Percentiles rank a stretch among this genome's conserved stretches.
phyloP scores from a whole-genome alignment of 2,797 vertebrate genomes.

The Gymnothorax javanicus region DNA sequence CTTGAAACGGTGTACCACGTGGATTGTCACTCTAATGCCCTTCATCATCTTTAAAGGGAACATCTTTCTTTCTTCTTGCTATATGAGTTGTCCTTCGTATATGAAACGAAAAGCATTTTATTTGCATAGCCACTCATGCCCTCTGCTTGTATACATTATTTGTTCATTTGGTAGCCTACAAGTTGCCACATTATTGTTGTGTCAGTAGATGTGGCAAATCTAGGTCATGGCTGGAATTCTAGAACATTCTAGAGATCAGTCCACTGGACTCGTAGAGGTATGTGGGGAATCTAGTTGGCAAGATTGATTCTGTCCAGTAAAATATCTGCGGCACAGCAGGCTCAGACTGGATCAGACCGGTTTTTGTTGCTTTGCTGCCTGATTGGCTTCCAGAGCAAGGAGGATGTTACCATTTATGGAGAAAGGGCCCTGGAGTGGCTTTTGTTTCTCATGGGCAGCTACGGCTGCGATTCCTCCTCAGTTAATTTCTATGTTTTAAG shows the following conservation, averaged over 20 bases:
- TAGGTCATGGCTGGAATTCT: constrained; percentile 24
- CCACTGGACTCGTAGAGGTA: neutral
- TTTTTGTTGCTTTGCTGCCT: constrained; percentile 19
- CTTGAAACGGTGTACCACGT: neutral
- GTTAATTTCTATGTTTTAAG: neutral
- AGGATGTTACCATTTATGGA: constrained; percentile 16
- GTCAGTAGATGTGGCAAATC: neutral
- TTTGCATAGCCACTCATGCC: neutral
- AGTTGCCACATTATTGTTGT: neutral
- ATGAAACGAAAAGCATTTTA: neutral
- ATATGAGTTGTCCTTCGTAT: neutral
- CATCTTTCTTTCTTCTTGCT: neutral
- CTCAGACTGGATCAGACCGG: constrained; percentile 17
- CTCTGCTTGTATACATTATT: neutral
- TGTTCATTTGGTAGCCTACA: neutral
- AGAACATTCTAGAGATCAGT: constrained; percentile 33
- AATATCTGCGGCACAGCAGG: constrained; percentile 7
- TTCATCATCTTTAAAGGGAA: neutral
- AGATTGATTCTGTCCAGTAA: constrained; percentile 5
- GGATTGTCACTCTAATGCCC: neutral
- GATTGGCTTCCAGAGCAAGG: constrained; percentile 28
- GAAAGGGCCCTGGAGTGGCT: neutral
- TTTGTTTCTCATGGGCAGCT: neutral
- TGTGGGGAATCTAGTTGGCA: constrained; percentile 14
- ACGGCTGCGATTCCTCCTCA: neutral